These are phyloP conservation scores for Discoglossus pictus DNA, from an alignment of 2,797 vertebrate species.

Conservation along the genomic window DNA sequence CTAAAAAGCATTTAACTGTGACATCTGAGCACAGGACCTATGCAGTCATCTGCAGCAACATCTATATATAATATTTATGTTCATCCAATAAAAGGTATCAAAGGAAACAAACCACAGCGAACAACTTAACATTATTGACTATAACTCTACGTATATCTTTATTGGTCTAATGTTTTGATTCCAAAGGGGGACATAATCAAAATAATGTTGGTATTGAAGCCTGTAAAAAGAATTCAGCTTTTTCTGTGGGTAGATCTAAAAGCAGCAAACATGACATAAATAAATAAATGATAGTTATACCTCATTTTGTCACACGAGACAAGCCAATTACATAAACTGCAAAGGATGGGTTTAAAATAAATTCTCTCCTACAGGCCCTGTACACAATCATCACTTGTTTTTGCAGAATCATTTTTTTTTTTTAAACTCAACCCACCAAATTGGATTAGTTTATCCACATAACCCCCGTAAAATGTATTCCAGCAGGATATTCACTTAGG, in stretches of 20 bases:
- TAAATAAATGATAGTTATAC: slow-evolving; percentile 20
- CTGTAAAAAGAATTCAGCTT: slow-evolving; percentile 8
- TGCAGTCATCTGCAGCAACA: slow-evolving; percentile 45
- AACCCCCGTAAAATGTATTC: slow-evolving; percentile 1
- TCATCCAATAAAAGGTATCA: slow-evolving; percentile 45
- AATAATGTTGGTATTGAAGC: slow-evolving; percentile 7
- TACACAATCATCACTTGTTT: slow-evolving; percentile 6
- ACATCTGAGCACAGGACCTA: slow-evolving; percentile 48
- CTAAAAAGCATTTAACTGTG: slow-evolving; percentile 51
- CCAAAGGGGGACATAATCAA: slow-evolving; percentile 2
- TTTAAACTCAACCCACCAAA: slow-evolving; percentile 8
- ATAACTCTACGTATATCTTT: slow-evolving; percentile 23
- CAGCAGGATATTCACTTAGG: slow-evolving; percentile 17
- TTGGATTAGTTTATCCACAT: slow-evolving; percentile 17
- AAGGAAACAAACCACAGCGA: slow-evolving; percentile 36
- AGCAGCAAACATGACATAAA: slow-evolving; percentile 10
- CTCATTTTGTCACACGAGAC: slow-evolving; percentile 5
- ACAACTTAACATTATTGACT: slow-evolving; percentile 46
- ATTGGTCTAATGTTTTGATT: slow-evolving; percentile 20
- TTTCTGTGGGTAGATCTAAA: slow-evolving; percentile 4
- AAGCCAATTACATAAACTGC: slow-evolving; percentile 22
- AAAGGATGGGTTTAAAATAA: not conserved
- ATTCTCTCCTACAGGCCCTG: slow-evolving; percentile 22
- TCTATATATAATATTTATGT: slow-evolving; percentile 51
- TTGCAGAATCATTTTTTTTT: not conserved